Evolutionary conservation across 2,113 vertebrate genomes (phyloP).

Genomic region (Pachypanchax playfairii): DNA sequence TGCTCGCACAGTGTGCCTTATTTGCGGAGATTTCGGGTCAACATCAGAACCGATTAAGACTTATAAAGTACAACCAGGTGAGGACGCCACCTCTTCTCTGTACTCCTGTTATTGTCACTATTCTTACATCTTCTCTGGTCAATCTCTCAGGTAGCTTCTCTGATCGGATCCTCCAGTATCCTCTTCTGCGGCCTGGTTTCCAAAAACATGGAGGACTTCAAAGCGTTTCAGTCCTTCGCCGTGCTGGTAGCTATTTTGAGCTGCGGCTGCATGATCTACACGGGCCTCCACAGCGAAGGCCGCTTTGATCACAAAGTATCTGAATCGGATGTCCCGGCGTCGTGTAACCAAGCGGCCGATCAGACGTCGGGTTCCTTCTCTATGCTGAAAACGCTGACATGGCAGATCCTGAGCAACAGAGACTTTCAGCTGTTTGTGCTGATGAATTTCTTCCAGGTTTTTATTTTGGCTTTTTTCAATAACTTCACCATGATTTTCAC

Average conservation of each 20-base stretch:
- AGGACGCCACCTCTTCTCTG: background rate
- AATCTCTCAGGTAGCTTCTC: constrained; percentile 75
- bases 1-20: constrained; percentile 86
- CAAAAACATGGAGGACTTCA: constrained; percentile 85
- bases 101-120: background rate
- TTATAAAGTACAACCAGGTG: constrained; percentile 86
- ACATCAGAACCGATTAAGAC: constrained; percentile 79
- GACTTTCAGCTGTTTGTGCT: constrained; percentile 87
- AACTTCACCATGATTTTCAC: constrained; percentile 93
- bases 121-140: background rate
- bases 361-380: constrained; percentile 70
- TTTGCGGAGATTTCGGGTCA: constrained; percentile 84
- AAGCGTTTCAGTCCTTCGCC: constrained; percentile 78
- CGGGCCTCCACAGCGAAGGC: constrained; percentile 79
- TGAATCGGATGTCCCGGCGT: background rate
- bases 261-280: constrained; percentile 84
- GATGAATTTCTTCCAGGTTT: constrained; percentile 93
- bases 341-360: constrained; percentile 2
- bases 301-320: constrained; percentile 74
- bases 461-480: constrained; percentile 86
- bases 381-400: constrained; percentile 73
- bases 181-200: constrained; percentile 87
- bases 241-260: constrained; percentile 78
- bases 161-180: constrained; percentile 83
- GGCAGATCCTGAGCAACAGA: constrained; percentile 84